Evolutionary conservation across 2,113 vertebrate genomes (phyloP).

Genomic region (Pica pica): DNA sequence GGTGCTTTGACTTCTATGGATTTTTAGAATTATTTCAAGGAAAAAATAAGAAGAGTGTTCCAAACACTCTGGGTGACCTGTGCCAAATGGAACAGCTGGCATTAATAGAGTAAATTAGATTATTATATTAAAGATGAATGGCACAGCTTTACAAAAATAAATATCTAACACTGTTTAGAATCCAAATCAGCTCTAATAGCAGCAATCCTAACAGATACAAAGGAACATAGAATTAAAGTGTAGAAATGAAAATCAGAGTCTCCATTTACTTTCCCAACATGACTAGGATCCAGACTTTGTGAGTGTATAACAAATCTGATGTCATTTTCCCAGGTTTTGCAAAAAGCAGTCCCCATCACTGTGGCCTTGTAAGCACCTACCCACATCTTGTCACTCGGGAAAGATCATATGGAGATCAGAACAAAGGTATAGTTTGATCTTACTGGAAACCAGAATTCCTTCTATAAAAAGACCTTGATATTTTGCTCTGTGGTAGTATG

Average conservation of each 20-base stretch:
- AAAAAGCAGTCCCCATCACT: background rate
- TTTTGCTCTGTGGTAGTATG: background rate
- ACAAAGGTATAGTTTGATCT: background rate
- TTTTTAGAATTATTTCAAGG: slow-evolving; percentile 44
- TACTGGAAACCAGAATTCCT: background rate
- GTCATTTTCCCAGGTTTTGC: background rate
- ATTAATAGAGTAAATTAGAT: slow-evolving; percentile 58
- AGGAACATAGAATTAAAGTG: background rate
- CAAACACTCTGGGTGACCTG: slow-evolving; percentile 22
- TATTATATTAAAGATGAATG: slow-evolving; percentile 60
- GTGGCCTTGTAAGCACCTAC: background rate
- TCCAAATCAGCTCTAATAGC: slow-evolving; percentile 24
- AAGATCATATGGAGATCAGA: background rate
- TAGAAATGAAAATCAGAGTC: slow-evolving; percentile 7
- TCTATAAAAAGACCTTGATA: background rate
- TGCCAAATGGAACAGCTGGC: slow-evolving; percentile 59
- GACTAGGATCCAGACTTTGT: background rate
- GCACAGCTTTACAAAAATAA: slow-evolving; percentile 38
- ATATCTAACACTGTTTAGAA: slow-evolving; percentile 17
- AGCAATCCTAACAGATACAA: background rate
- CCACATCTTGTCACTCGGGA: background rate
- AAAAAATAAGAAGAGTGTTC: slow-evolving; percentile 26
- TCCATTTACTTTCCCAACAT: background rate
- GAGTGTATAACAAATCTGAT: background rate
- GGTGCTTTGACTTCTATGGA: background rate